Evolutionary conservation across 1,140 invertebrate genomes (phyloP), one percentile per base, ranked within the genome.

Genomic region (Acromyrmex charruanus): DNA sequence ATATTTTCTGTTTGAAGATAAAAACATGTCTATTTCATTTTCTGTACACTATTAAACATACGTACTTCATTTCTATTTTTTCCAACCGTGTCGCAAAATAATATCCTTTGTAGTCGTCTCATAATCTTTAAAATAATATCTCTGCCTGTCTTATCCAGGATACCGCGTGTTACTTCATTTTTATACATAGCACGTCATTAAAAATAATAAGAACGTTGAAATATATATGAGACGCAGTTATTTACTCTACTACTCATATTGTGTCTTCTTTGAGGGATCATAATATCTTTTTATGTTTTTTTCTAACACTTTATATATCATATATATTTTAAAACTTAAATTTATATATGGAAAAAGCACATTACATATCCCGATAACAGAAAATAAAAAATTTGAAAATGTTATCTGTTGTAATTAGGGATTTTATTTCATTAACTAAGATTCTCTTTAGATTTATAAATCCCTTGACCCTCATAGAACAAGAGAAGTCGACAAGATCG

Each of bases 381-480:
- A 7, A 35, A 16, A 31, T 81, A 31, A 31, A 35, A 51, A 59
- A 35, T 28, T 3, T 28, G 44, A 80, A 85, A 88, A 74, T 81
- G 74, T 61, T 39, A 68, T 88, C 87, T 75, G 59, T 79, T 25
- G 31, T 35, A 74, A 89, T 89, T 77, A 53, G 53, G 58, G 14
- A 16, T 63, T 66, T 53, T 16, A 58, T 3, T 35, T 66, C 7
- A 25, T 9, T 59, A 63, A 7, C 18, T 25, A 2, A 39, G n/a
- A 58, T 53, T 18, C 18, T 25, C 28, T 59, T 58, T 31, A 61
- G 5, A 14, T 75, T 74, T 74, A 25, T 65, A 72, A 53, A 25
- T 31, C 65, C 14, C 35, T 59, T 35, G 55, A 85, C n/a, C 5
- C 65, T 81, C 65, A 65, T 71, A 59, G 9, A 55, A n/a, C 53